These are phyloP conservation scores for Dione vanillae DNA, from an alignment of 2,888 invertebrate species.

Conservation along the genomic window DNA sequence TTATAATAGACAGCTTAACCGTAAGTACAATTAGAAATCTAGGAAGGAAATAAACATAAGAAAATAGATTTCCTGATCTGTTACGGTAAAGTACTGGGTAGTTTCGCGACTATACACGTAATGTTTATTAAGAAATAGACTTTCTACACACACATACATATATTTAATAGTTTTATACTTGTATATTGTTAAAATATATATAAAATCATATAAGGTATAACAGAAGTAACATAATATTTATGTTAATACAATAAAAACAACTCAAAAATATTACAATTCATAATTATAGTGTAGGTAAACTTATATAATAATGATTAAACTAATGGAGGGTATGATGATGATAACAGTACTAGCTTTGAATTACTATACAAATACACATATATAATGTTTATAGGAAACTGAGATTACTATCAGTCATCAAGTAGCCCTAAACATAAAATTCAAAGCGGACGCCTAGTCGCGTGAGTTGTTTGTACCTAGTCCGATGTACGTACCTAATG, in stretches of 20 bases:
- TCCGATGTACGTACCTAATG: constrained; percentile 21
- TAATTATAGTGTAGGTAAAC: background rate
- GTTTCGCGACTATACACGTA: background rate
- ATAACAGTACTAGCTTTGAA: background rate
- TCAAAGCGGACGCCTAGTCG: constrained; percentile 34
- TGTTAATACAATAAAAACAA: background rate
- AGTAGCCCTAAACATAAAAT: constrained; percentile 27
- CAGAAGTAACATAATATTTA: background rate
- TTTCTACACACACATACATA: background rate
- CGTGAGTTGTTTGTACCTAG: constrained; percentile 16
- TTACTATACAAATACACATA: constrained; percentile 11
- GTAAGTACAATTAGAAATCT: background rate
- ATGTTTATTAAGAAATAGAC: background rate
- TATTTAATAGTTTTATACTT: too few relatives aligned
- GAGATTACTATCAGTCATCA: constrained; percentile 23
- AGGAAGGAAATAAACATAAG: background rate
- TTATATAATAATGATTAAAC: background rate
- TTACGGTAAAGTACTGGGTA: background rate
- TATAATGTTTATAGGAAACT: constrained; percentile 3
- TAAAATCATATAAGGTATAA: background rate
- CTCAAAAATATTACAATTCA: background rate
- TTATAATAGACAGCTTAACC: too few relatives aligned
- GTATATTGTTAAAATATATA: too few relatives aligned
- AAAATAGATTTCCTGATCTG: constrained; percentile 6
- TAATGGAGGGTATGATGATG: background rate